Base-by-base conservation (phyloP, 2,113 vertebrate species). In the Nothoprocta perdicaria region DNA sequence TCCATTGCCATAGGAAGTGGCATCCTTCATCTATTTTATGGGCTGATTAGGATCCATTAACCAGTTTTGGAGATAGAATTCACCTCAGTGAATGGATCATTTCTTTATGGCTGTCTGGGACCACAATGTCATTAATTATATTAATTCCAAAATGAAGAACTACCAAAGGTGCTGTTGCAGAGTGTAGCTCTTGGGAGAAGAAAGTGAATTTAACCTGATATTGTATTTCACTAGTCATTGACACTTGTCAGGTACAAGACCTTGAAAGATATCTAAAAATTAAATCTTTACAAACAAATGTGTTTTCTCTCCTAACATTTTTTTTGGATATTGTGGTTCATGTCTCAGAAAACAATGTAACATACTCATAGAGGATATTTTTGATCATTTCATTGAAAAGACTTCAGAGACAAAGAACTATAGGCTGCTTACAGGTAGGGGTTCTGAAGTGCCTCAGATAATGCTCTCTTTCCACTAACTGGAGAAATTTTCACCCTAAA, bases 21-120 rank as follows among this genome's bases (percentile, higher is more conserved):
- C 35, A 38, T 38, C 12, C 68, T 77, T 85, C 35, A 82, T 72
- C 84, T 93, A 58, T 86, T 79, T 89, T 27, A 31, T 6, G 76
- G 38, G 33, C 26, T 90, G 29, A 27, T 8, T 69, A 71, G 71
- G 75, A 86, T 72, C 93, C 40, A 69, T 91, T 89, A 86, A 60
- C 29, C 31, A 84, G 53, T 77, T 66, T 91, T 77, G 29, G 90
- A 38, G 16, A 85, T 48, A 38, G 67, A 91, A 65, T 94, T 93
- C 57, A 92, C 31, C 61, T 81, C 61, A 75, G 61, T 48, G 58
- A 96, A 86, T 21, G 77, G 76, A 89, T 79, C 12, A 43, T 69
- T 86, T 76, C 9, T 79, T 90, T 69, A 88, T 29, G 73, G 29
- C 35, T 90, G 81, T 35, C 85, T 89, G 11, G 26, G 82, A 33